Base-by-base conservation (phyloP, 2,113 vertebrate species). In the Antechinus flavipes region DNA sequence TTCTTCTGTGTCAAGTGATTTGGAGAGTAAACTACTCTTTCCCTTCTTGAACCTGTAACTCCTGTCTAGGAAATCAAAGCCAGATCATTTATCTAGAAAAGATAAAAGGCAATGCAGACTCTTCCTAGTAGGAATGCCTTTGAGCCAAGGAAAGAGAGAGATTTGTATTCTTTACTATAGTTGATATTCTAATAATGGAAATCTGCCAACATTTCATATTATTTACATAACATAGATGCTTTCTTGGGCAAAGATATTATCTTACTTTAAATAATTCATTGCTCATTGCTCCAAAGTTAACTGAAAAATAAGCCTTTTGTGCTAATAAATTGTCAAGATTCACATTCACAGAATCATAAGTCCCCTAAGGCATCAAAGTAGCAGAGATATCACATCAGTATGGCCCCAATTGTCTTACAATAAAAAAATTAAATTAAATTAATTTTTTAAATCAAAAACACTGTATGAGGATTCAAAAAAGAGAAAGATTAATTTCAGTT, bases 251-350 rank as follows among this genome's bases (percentile, higher is more conserved):
- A 54, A 46, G 76, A 16, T 90, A 76, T 56, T 68, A 16, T 52
- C 47, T 96, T 49, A 95, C 27, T 92, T 92, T 23, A 55, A 93
- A 9, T 94, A 94, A 49, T 35, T 93, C 46, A 54, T 89, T 92
- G 91, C 42, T 93, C 30, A 90, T 49, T 46, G 55, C 50, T 94
- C 11, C 52, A 68, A 68, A 16, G 2, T 27, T 96, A 92, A 90
- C 93, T 94, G 61, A 90, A 90, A 76, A 55, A 90, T 3, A 90
- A 42, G 90, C 91, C 46, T n/a, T 93, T 19, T 93, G 46, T 12
- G 91, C 35, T 84, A 89, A 14, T 89, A 93, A 95, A 52, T 68
- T 68, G 61, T 68, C 30, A 68, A 14, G 30, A n/a, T 68, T 68
- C 12, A 68, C n/a, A 68, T 68, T 68, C 30, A n/a, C 4, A 35